These are phyloP conservation scores for Lepidurus arcticus DNA, from an alignment of 1,140 invertebrate species.

Conservation along the genomic window DNA sequence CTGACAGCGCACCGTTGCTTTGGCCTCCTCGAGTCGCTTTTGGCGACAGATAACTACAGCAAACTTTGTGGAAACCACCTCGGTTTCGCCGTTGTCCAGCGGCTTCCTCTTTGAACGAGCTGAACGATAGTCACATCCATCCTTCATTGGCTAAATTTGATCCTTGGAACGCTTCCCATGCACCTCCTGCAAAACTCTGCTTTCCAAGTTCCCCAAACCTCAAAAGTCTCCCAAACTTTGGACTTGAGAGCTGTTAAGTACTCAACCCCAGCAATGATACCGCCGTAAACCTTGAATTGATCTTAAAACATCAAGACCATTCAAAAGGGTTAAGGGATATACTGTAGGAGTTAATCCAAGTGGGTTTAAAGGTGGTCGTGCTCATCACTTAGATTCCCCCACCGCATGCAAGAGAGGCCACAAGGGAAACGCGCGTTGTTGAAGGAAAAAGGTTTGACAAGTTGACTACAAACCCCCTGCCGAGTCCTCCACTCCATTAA, in stretches of 20 bases:
- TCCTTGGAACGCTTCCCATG: no score
- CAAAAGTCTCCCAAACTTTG: no score
- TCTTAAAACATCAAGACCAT: not conserved
- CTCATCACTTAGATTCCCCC: not conserved
- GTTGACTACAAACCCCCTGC: slow-evolving; percentile 20
- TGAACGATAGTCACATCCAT: no score
- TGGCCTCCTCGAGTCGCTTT: not conserved
- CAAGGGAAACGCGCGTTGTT: not conserved
- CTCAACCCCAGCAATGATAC: no score
- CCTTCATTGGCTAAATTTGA: no score
- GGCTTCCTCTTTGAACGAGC: not conserved
- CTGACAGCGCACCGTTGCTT: slow-evolving; percentile 11
- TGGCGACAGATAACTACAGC: not conserved
- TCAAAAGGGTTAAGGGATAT: not conserved
- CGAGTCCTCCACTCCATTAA: slow-evolving; percentile 13
- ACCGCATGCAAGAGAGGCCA: not conserved
- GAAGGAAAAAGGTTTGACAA: not conserved
- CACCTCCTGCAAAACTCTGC: no score
- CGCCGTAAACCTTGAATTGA: no score
- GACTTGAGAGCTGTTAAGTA: no score
- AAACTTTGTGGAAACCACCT: not conserved
- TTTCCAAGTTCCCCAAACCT: no score
- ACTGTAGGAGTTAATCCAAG: no score
- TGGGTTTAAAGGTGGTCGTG: no score
- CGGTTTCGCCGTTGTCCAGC: not conserved